A percentile compares a stretch with the other conserved stretches of the same genome.
Evolutionary conservation across 2,797 vertebrate species (phyloP).

Genomic region (Falco concolor): DNA sequence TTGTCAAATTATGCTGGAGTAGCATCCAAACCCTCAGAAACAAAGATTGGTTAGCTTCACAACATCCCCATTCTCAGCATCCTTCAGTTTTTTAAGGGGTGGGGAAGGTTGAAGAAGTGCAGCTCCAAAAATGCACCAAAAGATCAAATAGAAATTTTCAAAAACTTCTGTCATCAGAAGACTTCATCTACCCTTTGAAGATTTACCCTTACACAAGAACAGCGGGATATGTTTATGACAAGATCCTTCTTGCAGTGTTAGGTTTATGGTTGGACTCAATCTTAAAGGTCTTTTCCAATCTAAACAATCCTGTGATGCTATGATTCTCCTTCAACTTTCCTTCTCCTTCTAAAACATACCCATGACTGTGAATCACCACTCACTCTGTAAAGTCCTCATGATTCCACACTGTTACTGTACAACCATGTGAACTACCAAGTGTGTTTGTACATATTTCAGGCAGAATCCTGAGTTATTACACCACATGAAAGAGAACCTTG

Average conservation of each 20-base stretch:
- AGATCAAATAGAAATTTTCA: not conserved
- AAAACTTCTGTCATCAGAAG: not conserved
- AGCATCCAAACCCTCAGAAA: not conserved
- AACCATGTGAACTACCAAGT: not conserved
- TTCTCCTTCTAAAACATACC: not conserved
- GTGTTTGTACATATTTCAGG: not conserved
- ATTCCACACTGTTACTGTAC: not conserved
- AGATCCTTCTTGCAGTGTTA: not conserved
- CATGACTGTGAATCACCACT: not conserved
- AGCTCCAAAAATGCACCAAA: not conserved
- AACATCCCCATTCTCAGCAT: not conserved
- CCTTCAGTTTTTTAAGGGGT: rapidly evolving
- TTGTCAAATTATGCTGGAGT: not conserved
- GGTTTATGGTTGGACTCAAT: no score
- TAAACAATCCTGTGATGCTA: no score
- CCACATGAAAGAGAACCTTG: not conserved
- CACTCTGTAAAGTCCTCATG: not conserved
- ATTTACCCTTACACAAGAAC: not conserved
- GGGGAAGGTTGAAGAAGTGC: not conserved
- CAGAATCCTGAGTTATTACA: not conserved
- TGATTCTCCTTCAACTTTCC: not conserved
- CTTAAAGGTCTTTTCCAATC: no score
- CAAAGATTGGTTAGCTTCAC: not conserved
- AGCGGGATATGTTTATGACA: not conserved
- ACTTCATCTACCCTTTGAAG: not conserved